A percentile compares a stretch with the other conserved stretches of the same genome.
Evolutionary conservation across 1,140 invertebrate genomes (phyloP).

Genomic region (Trinorchestia longiramus): DNA sequence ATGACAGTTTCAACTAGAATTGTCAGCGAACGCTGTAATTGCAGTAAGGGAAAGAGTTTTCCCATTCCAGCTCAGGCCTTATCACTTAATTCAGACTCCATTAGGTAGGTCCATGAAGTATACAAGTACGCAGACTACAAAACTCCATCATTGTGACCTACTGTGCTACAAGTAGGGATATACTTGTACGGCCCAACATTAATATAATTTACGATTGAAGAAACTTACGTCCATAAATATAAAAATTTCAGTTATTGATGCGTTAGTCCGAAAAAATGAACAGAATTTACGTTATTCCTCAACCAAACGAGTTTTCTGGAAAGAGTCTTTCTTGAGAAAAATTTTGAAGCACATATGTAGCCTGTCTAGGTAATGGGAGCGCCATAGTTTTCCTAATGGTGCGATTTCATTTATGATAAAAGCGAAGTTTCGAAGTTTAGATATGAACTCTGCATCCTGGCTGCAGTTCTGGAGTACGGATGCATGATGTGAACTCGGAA

Average conservation of each 20-base stretch:
- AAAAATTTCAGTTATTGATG: background rate
- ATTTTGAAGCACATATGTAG: too few species aligned
- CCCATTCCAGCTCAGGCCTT: background rate
- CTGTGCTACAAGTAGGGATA: too few species aligned
- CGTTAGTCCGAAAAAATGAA: background rate
- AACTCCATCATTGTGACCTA: background rate
- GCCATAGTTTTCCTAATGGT: too few species aligned
- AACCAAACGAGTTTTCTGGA: too few species aligned
- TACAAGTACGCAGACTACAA: background rate
- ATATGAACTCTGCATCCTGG: background rate
- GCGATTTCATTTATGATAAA: too few species aligned
- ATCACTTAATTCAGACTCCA: background rate
- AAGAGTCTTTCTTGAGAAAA: too few species aligned
- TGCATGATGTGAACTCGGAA: background rate
- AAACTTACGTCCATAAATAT: too few species aligned
- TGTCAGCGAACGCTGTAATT: too few species aligned
- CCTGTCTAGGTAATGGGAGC: too few species aligned
- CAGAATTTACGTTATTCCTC: background rate
- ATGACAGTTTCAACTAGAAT: too few species aligned
- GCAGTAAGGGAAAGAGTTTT: background rate
- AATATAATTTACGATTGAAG: too few species aligned
- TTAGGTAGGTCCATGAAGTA: background rate
- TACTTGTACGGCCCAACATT: too few species aligned
- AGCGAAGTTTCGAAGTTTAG: background rate
- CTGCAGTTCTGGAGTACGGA: background rate